Percentiles rank a stretch among this genome's conserved stretches.
These are phyloP conservation scores for Drosophila mauritiana DNA, from an alignment of 1,140 invertebrate species.

Conservation along the genomic window DNA sequence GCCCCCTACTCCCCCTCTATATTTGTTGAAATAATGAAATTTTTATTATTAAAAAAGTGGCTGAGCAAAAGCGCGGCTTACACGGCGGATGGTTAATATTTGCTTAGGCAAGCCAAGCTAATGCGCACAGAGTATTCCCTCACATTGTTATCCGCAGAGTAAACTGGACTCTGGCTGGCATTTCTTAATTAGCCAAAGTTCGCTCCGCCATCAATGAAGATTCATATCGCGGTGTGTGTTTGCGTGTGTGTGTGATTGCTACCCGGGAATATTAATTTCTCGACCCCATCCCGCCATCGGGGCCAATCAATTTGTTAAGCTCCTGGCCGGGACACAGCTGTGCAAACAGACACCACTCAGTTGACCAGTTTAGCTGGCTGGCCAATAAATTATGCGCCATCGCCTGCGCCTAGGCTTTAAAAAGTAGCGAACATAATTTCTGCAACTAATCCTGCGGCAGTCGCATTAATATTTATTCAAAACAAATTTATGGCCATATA, in stretches of 20 bases:
- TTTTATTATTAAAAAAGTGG: slow-evolving; percentile 74
- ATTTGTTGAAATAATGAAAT: slow-evolving; percentile 77
- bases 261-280: slow-evolving; percentile 38
- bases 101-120: slow-evolving; percentile 62
- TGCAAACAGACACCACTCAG: slow-evolving; percentile 41
- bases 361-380: slow-evolving; percentile 39
- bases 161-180: slow-evolving; percentile 34
- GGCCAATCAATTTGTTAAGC: slow-evolving; percentile 73
- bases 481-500: slow-evolving; percentile 77
- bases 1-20: not conserved
- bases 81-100: slow-evolving; percentile 66
- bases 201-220: slow-evolving; percentile 23
- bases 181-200: slow-evolving; percentile 68
- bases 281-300: not conserved
- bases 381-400: slow-evolving; percentile 69
- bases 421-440: slow-evolving; percentile 70
- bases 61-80: slow-evolving; percentile 50
- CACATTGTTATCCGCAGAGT: slow-evolving; percentile 55
- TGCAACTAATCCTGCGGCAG: slow-evolving; percentile 76
- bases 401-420: slow-evolving; percentile 58
- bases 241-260: not conserved
- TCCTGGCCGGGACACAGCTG: slow-evolving; percentile 57
- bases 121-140: slow-evolving; percentile 52
- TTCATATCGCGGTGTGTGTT: slow-evolving; percentile 23
- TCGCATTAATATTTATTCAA: slow-evolving; percentile 77